A percentile compares a stretch with the other conserved stretches of the same genome.
Conservation (phyloP, 1,140 invertebrate species). For the Oreohelix idahoensis region DNA sequence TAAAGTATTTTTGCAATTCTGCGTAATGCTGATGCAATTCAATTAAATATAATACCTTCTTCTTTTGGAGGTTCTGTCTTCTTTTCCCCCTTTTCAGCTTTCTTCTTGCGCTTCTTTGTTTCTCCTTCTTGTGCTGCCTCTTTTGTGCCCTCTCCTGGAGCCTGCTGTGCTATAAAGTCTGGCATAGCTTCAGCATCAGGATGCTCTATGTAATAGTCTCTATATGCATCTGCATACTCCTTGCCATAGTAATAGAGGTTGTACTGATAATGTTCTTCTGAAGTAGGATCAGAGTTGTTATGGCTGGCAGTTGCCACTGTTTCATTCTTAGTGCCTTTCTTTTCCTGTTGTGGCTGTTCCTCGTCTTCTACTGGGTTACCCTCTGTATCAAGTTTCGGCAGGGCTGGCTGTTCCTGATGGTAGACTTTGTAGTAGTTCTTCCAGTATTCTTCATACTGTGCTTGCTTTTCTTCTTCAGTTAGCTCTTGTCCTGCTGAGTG, state of each 20-base stretch:
- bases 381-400: slow-evolving; percentile 41
- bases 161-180: background rate
- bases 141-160: background rate
- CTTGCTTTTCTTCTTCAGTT: slow-evolving; percentile 46
- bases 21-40: too few relatives aligned
- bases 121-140: background rate
- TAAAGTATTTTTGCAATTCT: too few relatives aligned
- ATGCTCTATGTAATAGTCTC: slow-evolving; percentile 31
- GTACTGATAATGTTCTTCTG: slow-evolving; percentile 45
- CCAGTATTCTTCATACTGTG: slow-evolving; percentile 51
- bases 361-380: slow-evolving; percentile 57
- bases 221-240: slow-evolving; percentile 41
- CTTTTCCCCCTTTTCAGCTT: slow-evolving; percentile 55
- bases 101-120: slow-evolving; percentile 68
- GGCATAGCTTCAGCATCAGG: slow-evolving; percentile 31
- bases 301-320: slow-evolving; percentile 27
- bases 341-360: slow-evolving; percentile 50
- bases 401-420: slow-evolving; percentile 43
- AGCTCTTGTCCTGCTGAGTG: slow-evolving; percentile 41
- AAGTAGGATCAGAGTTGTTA: slow-evolving; percentile 39
- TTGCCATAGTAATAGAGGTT: slow-evolving; percentile 47
- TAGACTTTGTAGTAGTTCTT: slow-evolving; percentile 54
- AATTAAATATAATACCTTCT: too few relatives aligned
- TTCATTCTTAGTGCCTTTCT: slow-evolving; percentile 62
- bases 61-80: slow-evolving; percentile 46